phyloP scores from a whole-genome alignment of 2,888 invertebrate genomes.

The Gymnosoma rotundatum region DNA sequence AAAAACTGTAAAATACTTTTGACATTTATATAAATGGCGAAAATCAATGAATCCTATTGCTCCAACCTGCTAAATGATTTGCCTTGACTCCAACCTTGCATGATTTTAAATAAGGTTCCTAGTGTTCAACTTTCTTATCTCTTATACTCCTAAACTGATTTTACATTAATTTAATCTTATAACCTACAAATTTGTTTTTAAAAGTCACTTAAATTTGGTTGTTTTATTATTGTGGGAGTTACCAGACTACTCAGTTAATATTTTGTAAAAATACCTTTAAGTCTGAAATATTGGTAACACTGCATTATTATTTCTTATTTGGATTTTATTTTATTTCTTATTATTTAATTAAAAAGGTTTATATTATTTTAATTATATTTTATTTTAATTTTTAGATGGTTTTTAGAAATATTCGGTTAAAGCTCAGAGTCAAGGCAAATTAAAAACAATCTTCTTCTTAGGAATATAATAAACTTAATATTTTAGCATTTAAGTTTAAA shows the following conservation, averaged over 20 bases:
- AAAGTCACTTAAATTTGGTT: too few relatives aligned
- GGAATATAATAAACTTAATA: conserved; percentile 6
- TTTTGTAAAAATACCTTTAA: neutral
- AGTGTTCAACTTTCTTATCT: neutral
- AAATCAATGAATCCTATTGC: too few relatives aligned
- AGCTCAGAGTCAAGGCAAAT: conserved; percentile 37
- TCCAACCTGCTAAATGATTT: too few relatives aligned
- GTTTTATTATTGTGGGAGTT: neutral
- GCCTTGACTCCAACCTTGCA: neutral
- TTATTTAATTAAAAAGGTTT: neutral
- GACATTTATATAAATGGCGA: too few relatives aligned
- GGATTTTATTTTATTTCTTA: neutral
- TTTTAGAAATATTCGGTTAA: conserved; percentile 80
- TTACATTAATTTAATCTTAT: neutral
- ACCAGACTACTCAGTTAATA: neutral
- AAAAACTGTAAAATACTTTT: too few relatives aligned
- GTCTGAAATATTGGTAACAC: neutral
- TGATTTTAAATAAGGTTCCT: neutral
- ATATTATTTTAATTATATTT: conserved; percentile 63
- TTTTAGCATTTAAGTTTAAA: conserved; percentile 38
- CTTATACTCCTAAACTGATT: neutral
- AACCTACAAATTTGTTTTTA: neutral
- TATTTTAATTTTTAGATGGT: conserved; percentile 77
- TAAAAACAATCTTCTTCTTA: conserved; percentile 35
- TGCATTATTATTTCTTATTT: neutral